Evolutionary conservation across 2,113 vertebrate species (phyloP).

Genomic region (Aix galericulata): DNA sequence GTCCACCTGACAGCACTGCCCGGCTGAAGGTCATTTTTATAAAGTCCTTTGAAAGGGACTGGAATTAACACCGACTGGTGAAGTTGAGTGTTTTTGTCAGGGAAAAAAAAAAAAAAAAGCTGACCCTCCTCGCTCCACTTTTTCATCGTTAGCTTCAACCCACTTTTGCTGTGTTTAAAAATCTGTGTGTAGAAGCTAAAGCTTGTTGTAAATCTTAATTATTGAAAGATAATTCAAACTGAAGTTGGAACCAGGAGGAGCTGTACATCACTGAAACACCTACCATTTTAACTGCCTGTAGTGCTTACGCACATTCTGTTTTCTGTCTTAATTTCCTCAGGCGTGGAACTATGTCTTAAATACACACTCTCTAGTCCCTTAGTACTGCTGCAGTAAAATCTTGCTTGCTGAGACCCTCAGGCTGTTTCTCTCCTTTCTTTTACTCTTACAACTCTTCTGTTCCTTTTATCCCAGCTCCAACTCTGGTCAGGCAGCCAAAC

Average conservation of each 20-base stretch:
- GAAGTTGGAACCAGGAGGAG: not conserved
- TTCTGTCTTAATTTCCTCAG: conserved; percentile 14
- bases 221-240: not conserved
- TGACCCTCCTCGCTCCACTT: not conserved
- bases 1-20: not conserved
- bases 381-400: not conserved
- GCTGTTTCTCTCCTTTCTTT: conserved; percentile 11
- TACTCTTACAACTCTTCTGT: not conserved
- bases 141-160: not conserved
- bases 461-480: not conserved
- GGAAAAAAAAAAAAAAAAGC: not conserved
- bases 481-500: not conserved
- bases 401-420: not conserved
- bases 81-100: not conserved
- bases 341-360: not conserved
- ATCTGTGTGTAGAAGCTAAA: not conserved
- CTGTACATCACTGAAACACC: not conserved
- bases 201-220: not conserved
- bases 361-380: not conserved
- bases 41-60: not conserved
- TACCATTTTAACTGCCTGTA: not conserved
- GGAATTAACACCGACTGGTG: not conserved
- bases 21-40: not conserved
- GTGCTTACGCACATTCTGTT: not conserved
- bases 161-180: not conserved